Base-by-base conservation (phyloP, 2,797 vertebrate genomes). In the Hapalemur alaotrensis region DNA sequence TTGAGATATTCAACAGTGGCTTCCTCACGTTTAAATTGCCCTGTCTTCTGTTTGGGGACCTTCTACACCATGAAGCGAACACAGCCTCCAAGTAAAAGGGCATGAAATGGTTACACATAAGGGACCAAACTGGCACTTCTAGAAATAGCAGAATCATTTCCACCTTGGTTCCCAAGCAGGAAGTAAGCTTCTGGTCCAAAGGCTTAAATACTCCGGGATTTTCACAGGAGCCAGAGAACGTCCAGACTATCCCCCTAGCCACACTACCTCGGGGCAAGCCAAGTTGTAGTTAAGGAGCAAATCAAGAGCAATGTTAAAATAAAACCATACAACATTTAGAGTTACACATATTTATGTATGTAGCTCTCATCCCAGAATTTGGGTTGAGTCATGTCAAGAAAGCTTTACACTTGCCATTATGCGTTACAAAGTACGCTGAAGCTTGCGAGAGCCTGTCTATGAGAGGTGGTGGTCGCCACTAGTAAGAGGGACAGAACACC, bases 1-100 rank as follows among this genome's bases (percentile, higher is more conserved):
- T 3, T 23, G n/a, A 50, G 1, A 9, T 48, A 23, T 4, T 9
- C 0, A 38, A 38, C 7, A 72, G 10, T 17, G 12, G 3, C 11
- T 38, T 38, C 38, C 17, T 72, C 18, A n/a, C 35, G 17, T 25
- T 50, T 59, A 61, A 9, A 20, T 57, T 17, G 59, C 12, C 20
- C 6, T 28, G 38, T 70, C 13, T 57, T 43, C 38, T 22, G 6
- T 15, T 70, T 59, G 41, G 17, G 32, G 20, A 46, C 2, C 17
- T 72, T n/a, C 30, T 15, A 50, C 3, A 50, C 41, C 18, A 5
- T 25, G 12, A 91, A 23, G 23, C 23, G 23, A 91, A 50, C 17
- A 18, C 23, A 48, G n/a, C 12, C 41, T 82, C 28, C 54, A 15
- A 73, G n/a, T 5, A 32, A 11, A 48, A 8, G 25, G 54, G 5